These are phyloP conservation scores for Tromatobia lineatoria DNA, from an alignment of 2,888 invertebrate genomes.

Conservation along the genomic window DNA sequence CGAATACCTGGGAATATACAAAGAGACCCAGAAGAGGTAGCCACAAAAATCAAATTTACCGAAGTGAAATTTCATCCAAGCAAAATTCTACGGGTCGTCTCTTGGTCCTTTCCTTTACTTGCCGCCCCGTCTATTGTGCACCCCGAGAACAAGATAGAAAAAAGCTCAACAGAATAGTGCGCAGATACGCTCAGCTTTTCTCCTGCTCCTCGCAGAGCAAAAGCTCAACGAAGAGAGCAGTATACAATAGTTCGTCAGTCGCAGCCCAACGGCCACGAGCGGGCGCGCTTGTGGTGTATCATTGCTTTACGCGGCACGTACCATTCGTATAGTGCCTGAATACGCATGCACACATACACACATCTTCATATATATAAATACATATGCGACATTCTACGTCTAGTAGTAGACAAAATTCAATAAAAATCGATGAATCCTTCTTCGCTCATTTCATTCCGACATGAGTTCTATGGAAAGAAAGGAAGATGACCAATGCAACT, in stretches of 20 bases:
- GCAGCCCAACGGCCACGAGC: slow-evolving; percentile 58
- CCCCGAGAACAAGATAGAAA: slow-evolving; percentile 48
- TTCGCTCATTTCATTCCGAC: slow-evolving; percentile 54
- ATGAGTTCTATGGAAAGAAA: slow-evolving; percentile 31
- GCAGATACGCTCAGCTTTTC: slow-evolving; percentile 45
- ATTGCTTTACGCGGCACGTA: slow-evolving; percentile 30
- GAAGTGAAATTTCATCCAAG: slow-evolving; percentile 74
- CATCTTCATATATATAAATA: too few species aligned
- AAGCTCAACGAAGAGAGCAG: slow-evolving; percentile 54
- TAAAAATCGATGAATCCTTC: slow-evolving; percentile 69
- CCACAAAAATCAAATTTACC: slow-evolving; percentile 76
- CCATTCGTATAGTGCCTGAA: not conserved
- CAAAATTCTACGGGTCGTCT: slow-evolving; percentile 42
- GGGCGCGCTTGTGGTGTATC: slow-evolving; percentile 14
- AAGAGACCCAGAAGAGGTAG: slow-evolving; percentile 17
- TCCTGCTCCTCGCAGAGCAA: slow-evolving; percentile 39
- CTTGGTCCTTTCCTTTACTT: slow-evolving; percentile 26
- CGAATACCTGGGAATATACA: not conserved
- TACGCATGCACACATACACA: not conserved
- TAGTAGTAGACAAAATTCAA: not conserved
- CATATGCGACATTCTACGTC: not conserved
- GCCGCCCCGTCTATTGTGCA: slow-evolving; percentile 58
- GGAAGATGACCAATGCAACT: slow-evolving; percentile 10
- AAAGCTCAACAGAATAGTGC: slow-evolving; percentile 42
- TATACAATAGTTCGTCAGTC: slow-evolving; percentile 79